Base-by-base conservation (phyloP, 37 sponge, comb jelly and placozoan genomes). In the Ephydatia muelleri region DNA sequence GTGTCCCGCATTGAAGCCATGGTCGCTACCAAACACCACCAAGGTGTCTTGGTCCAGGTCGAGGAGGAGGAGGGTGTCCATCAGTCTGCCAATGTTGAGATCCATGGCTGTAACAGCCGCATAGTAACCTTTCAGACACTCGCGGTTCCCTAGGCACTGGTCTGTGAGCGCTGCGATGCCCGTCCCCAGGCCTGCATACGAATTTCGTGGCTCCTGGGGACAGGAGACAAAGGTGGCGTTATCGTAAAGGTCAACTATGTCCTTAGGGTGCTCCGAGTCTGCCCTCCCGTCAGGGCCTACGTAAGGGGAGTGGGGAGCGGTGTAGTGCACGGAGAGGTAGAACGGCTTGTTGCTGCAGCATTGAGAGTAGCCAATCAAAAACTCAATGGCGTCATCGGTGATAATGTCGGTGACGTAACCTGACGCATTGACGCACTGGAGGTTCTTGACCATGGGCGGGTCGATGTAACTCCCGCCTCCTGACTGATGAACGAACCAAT, bases 401-500 rank as follows among this genome's bases (percentile, higher is more conserved):
- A 91, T 86, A 38, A 91, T 87, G 34, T 91, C 92, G 19, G 84
- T 91, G n/a, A 91, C 83, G 39, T 91, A 91, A 19, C 88, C 92
- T 19, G 78, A 28, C 11, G 73, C 23, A 36, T 77, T 80, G 28
- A 88, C 85, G 80, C 92, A 91, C 87, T 86, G 49, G 3, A 48
- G 39, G 81, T 91, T 31, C 48, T 83, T 72, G 35, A 91, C 92
- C 80, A 91, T 71, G 22, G 92, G 89, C n/a, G 92, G 92, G 40
- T 91, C 68, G 29, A 78, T 88, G 84, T 91, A 91, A 70, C 67
- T 65, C 11, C 86, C 88, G 1, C 92, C 92, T 3, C 92, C 92
- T 13, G 57, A 84, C 76, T 91, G 92, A 74, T 91, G 92, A 0
- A 91, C 92, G 72, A 88, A 91, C 92, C 92, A 91, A 69, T 91